Evolutionary conservation across 1,140 invertebrate genomes (phyloP).

Genomic region (Ridgeia piscesae): DNA sequence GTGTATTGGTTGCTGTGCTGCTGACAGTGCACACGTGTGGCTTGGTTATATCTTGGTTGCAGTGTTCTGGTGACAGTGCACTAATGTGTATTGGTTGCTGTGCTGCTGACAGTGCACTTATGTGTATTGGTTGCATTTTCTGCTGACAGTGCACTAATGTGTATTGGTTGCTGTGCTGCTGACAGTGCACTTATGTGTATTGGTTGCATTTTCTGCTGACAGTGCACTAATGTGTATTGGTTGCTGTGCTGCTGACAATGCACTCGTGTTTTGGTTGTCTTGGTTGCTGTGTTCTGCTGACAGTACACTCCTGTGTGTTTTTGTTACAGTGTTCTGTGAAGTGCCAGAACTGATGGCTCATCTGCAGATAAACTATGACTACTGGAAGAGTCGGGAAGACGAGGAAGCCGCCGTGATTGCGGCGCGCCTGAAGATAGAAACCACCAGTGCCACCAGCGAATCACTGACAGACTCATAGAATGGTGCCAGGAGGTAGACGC

Average conservation of each 20-base stretch:
- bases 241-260: background rate
- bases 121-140: background rate
- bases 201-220: slow-evolving; percentile 49
- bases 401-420: slow-evolving; percentile 19
- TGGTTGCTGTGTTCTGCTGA: background rate
- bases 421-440: slow-evolving; percentile 27
- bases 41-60: slow-evolving; percentile 50
- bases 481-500: background rate
- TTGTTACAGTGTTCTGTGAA: slow-evolving; percentile 80
- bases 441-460: background rate
- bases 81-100: background rate
- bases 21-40: background rate
- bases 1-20: background rate
- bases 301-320: slow-evolving; percentile 26
- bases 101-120: background rate
- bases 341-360: slow-evolving; percentile 84
- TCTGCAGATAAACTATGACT: slow-evolving; percentile 82
- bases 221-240: background rate
- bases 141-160: background rate
- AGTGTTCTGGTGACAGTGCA: slow-evolving; percentile 78
- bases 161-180: background rate
- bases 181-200: slow-evolving; percentile 11
- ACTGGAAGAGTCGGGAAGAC: slow-evolving; percentile 76
- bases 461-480: background rate
- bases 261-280: background rate